phyloP scores from a whole-genome alignment of 2,113 vertebrate genomes.

The Beaufortia kweichowensis region DNA sequence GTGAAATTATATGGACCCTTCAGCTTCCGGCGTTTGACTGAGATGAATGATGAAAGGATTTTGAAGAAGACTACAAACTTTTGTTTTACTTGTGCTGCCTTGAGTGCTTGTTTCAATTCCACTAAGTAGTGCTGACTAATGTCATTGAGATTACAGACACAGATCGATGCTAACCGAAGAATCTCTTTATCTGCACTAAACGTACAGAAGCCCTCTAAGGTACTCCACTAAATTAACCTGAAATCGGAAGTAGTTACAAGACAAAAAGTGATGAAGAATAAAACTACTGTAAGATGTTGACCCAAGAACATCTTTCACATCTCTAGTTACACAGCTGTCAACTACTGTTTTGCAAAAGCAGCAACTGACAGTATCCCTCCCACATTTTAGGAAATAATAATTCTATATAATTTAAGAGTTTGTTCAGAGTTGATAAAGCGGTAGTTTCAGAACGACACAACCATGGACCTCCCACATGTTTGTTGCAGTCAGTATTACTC shows the following conservation, averaged over 20 bases:
- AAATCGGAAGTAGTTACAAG: constrained; percentile 11
- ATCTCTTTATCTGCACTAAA: constrained; percentile 55
- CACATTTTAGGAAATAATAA: no score
- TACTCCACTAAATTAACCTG: constrained; percentile 57
- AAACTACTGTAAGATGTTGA: no score
- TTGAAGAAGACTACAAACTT: constrained; percentile 29
- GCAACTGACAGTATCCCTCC: no score
- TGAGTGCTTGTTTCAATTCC: constrained; percentile 55
- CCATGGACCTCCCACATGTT: no score
- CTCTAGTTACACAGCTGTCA: no score
- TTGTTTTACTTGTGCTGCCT: not conserved
- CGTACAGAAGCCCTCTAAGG: constrained; percentile 44
- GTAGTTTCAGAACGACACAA: no score
- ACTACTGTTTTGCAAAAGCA: no score
- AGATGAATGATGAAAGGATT: constrained; percentile 24
- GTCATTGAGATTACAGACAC: constrained; percentile 26
- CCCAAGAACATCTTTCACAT: no score
- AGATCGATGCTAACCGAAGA: constrained; percentile 51
- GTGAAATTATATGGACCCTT: constrained; percentile 19
- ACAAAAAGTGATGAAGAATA: constrained; percentile 4
- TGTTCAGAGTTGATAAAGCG: no score
- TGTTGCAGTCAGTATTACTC: no score
- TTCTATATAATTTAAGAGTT: no score
- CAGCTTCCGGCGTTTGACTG: not conserved
- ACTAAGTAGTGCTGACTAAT: constrained; percentile 49